Conservation (phyloP, 2,797 vertebrate genomes). For the Onychomys leucogaster region DNA sequence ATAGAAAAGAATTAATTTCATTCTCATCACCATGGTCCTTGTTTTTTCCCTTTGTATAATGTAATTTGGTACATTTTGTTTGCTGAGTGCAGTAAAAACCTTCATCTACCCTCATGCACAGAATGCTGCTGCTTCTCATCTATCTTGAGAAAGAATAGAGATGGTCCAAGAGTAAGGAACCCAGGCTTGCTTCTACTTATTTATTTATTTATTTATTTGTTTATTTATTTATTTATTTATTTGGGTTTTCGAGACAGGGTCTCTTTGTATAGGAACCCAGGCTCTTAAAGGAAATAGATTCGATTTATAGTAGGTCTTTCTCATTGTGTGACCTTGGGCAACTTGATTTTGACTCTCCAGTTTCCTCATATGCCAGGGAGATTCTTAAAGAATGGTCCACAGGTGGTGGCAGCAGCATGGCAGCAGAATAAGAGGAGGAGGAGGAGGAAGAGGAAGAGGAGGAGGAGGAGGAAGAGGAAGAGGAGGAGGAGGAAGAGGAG, state of each 20-base stretch:
- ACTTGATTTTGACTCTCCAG: neutral
- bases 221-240: neutral
- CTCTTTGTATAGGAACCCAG: neutral
- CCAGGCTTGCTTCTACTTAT: neutral
- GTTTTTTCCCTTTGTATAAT: neutral
- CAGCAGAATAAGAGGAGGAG: neutral
- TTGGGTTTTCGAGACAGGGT: neutral
- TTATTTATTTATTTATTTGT: too few species aligned
- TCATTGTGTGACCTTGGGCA: neutral
- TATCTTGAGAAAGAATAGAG: neutral
- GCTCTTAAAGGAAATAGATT: neutral
- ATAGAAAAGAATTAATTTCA: neutral
- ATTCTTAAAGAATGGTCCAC: conserved; percentile 3
- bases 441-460: too few species aligned
- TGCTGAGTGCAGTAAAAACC: neutral
- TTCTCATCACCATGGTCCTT: neutral
- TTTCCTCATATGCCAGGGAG: neutral
- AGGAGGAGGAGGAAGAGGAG: too few species aligned
- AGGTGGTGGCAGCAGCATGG: too few species aligned
- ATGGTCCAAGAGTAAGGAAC: neutral
- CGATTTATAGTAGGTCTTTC: neutral
- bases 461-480: too few species aligned
- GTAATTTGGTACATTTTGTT: neutral
- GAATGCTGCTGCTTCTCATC: neutral
- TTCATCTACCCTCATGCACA: neutral